Conservation (phyloP, 2,113 vertebrate genomes). For the Hippocampus mohnikei region DNA sequence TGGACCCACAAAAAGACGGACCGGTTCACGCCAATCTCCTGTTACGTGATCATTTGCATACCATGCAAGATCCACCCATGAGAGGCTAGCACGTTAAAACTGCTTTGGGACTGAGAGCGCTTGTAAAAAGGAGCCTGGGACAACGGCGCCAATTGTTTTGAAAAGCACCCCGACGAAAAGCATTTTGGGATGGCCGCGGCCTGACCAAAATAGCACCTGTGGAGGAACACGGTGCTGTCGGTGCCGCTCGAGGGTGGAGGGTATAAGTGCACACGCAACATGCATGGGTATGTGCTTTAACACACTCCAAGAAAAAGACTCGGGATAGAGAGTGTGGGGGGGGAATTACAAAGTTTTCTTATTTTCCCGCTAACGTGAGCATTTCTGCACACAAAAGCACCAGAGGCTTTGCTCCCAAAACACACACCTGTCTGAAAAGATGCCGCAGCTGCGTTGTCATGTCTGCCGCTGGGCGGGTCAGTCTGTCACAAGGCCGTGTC, state of each 20-base stretch:
- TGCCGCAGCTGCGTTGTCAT: constrained; percentile 62
- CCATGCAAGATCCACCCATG: constrained; percentile 33
- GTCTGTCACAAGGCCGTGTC: constrained; percentile 51
- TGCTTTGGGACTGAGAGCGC: constrained; percentile 52
- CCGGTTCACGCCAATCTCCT: constrained; percentile 8
- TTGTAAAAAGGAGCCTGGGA: constrained; percentile 67
- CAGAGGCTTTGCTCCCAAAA: constrained; percentile 21
- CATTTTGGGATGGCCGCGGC: constrained; percentile 74
- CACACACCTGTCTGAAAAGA: constrained; percentile 55
- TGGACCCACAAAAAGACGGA: constrained; percentile 14
- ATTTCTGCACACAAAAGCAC: constrained; percentile 14
- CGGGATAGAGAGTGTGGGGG: too few species aligned
- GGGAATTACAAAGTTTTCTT: constrained; percentile 20
- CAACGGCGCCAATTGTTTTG: constrained; percentile 72
- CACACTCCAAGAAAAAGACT: background rate
- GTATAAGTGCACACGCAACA: background rate
- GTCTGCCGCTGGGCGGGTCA: constrained; percentile 48
- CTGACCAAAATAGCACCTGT: constrained; percentile 69
- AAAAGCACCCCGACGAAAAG: constrained; percentile 72
- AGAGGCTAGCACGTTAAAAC: constrained; percentile 62
- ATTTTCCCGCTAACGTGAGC: constrained; percentile 13
- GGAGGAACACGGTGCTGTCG: constrained; percentile 59
- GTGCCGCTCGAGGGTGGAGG: background rate
- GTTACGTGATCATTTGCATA: background rate
- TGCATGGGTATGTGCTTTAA: background rate